These are phyloP conservation scores for Centropus unirufus DNA, from an alignment of 2,113 vertebrate species.

Conservation along the genomic window DNA sequence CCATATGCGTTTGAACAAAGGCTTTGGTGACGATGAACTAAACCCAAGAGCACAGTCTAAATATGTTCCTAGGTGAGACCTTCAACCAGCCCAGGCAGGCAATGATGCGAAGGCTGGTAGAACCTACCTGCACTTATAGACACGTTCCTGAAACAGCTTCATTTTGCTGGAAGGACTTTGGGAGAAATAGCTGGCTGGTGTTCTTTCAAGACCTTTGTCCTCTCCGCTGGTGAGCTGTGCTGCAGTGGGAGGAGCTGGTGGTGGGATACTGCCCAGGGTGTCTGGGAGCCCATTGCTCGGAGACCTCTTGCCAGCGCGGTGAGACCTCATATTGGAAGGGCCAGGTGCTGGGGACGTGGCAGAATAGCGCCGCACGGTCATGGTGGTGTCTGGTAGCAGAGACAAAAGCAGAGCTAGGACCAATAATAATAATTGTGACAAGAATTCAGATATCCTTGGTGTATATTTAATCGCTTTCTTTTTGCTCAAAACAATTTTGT, in stretches of 20 bases:
- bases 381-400: constrained; percentile 79
- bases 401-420: neutral
- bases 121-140: constrained; percentile 82
- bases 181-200: neutral
- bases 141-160: constrained; percentile 77
- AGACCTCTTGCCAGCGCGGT: constrained; percentile 11
- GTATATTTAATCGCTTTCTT: neutral
- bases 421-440: neutral
- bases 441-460: neutral
- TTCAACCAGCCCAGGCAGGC: neutral
- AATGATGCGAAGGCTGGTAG: neutral
- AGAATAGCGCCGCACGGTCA: constrained; percentile 93
- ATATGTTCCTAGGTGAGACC: neutral
- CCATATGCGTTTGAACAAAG: fast-evolving
- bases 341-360: constrained; percentile 64
- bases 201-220: neutral
- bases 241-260: neutral
- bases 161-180: constrained; percentile 43
- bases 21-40: neutral
- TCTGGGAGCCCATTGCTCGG: neutral
- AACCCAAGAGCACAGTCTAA: neutral
- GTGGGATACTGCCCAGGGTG: neutral
- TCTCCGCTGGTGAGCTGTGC: neutral
- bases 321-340: constrained; percentile 40
- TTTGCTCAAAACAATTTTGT: neutral